phyloP scores from a whole-genome alignment of 2,797 vertebrate genomes.

The Botia almorhae region DNA sequence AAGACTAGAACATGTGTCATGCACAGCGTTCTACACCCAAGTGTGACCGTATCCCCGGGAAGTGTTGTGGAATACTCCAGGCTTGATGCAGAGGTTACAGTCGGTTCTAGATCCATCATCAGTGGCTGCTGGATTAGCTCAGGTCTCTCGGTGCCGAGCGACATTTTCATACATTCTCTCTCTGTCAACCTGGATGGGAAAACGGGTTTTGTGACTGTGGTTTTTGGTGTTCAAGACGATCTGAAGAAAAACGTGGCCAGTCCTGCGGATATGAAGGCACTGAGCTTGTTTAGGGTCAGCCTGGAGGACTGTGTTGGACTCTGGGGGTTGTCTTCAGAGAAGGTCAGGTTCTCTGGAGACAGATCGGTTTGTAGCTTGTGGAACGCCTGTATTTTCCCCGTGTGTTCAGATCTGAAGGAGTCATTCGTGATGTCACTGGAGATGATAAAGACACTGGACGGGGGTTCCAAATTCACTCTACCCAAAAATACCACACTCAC shows the following conservation, averaged over 20 bases:
- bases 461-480: constrained; percentile 63
- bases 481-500: constrained; percentile 69
- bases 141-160: constrained; percentile 74
- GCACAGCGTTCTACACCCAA: constrained; percentile 79
- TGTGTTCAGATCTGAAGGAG: constrained; percentile 75
- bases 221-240: constrained; percentile 82
- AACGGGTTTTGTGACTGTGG: constrained; percentile 79
- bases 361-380: constrained; percentile 79
- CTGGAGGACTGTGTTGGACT: constrained; percentile 76
- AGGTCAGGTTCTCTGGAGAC: constrained; percentile 80
- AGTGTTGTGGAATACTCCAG: constrained; percentile 88
- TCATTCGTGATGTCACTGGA: constrained; percentile 78
- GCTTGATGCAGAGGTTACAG: constrained; percentile 75
- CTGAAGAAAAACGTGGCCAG: constrained; percentile 78
- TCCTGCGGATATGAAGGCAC: constrained; percentile 65
- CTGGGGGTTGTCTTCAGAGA: constrained; percentile 79
- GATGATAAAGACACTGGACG: constrained; percentile 81
- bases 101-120: constrained; percentile 82
- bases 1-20: constrained; percentile 77
- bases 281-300: constrained; percentile 78
- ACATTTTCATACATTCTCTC: constrained; percentile 85
- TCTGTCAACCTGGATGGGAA: constrained; percentile 70
- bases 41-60: constrained; percentile 74
- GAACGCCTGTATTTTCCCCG: constrained; percentile 87
- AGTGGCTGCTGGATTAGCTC: constrained; percentile 79